Evolutionary conservation across 2,797 vertebrate species (phyloP), one percentile per base, ranked within the genome.

Genomic region (Valencia hispanica): DNA sequence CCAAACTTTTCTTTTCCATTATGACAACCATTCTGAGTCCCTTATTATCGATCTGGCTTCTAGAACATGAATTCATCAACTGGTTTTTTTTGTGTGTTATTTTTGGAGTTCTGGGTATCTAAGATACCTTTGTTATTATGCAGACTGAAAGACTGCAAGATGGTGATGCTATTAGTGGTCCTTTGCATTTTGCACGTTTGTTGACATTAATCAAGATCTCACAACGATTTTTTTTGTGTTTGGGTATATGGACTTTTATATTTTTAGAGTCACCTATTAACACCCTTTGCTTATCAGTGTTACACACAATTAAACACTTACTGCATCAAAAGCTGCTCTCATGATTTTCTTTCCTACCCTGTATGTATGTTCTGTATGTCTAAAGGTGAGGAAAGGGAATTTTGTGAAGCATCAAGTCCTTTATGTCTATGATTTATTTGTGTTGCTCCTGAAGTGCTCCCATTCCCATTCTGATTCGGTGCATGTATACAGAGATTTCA

Each of bases 1-100:
- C 87, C 79, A 69, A 85, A 86, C 68, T 74, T 79, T 87, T 84
- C 78, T 68, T 80, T 88, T 81, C 75, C 81, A 83, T 70, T 86
- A 53, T 22, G 32, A 81, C 79, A 81, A 79, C 76, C 76, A 27
- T 77, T 78, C 70, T 11, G n/a, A 61, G 68, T 41, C 65, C 71
- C 45, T 51, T n/a, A 61, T 55, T 83, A 68, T 70, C 75, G 79
- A 78, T 78, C 41, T 50, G 80, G 76, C 82, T 80, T 41, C 70
- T 78, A 77, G 76, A 73, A 59, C 77, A 74, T 75, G 83, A 70
- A 53, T 75, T 79, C 66, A 86, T 90, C 86, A 84, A 61, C 71
- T 75, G 45, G n/a, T n/a, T n/a, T 84, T 66, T 68, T 68, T 20
- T 50, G 10, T 74, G 47, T 55, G 48, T 43, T 27, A 59, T 30